These are phyloP conservation scores for Hirudo medicinalis DNA, from an alignment of 1,140 invertebrate species.

Conservation along the genomic window DNA sequence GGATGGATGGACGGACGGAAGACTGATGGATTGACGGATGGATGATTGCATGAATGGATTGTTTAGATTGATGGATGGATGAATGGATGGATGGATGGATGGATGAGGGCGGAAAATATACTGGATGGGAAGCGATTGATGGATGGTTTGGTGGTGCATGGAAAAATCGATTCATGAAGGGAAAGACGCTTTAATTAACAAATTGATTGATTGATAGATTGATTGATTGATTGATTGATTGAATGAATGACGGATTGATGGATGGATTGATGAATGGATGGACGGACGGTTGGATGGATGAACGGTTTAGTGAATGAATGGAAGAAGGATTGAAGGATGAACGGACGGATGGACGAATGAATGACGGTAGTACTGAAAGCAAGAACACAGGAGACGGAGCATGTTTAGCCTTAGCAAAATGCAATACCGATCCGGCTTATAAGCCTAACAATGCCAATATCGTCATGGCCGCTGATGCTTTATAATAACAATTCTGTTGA, in stretches of 20 bases:
- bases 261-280: not conserved
- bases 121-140: no score
- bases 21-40: not conserved
- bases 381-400: not conserved
- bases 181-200: not conserved
- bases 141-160: not conserved
- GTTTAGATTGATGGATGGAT: not conserved
- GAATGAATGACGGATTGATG: not conserved
- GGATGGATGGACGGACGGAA: not conserved
- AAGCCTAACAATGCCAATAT: no score
- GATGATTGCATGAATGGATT: not conserved
- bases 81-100: not conserved
- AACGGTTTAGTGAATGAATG: not conserved
- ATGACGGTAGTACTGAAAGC: not conserved
- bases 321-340: not conserved
- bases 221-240: not conserved
- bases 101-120: no score
- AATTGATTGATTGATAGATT: not conserved
- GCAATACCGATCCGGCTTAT: no score
- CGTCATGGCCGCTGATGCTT: no score
- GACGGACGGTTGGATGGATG: not conserved
- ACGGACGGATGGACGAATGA: not conserved
- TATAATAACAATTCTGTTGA: no score
- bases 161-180: not conserved
- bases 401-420: no score